Evolutionary conservation across 2,888 invertebrate species (phyloP).

Genomic region (Drosophila demipolita): DNA sequence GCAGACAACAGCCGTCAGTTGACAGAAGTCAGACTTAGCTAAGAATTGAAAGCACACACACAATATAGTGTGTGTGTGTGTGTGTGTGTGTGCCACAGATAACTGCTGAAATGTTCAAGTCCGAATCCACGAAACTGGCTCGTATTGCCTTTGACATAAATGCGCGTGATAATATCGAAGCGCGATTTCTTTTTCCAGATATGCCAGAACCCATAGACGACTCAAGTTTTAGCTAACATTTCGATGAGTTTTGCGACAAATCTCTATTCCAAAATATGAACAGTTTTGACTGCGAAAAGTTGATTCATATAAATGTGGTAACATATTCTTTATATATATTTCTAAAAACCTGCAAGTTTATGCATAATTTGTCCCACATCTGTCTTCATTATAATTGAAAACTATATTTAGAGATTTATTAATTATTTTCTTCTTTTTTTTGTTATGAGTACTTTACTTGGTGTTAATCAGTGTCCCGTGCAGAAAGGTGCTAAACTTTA

Average conservation of each 20-base stretch:
- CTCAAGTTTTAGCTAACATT: background rate
- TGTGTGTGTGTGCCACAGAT: background rate
- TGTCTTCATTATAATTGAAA: background rate
- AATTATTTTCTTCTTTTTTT: background rate
- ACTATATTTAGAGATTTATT: background rate
- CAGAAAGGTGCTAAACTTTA: background rate
- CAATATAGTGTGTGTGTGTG: rapidly evolving
- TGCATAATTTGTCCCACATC: background rate
- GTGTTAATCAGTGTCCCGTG: background rate
- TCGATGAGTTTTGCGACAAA: too few relatives aligned
- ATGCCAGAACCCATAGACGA: background rate
- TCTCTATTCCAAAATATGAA: background rate
- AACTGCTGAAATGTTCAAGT: background rate
- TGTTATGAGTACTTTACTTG: background rate
- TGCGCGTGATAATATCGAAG: conserved; percentile 3
- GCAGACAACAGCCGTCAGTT: background rate
- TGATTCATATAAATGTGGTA: background rate
- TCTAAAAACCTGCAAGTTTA: background rate
- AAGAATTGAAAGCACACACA: background rate
- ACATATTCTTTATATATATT: too few relatives aligned
- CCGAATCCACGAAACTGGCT: background rate
- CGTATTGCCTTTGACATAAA: background rate
- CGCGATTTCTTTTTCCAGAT: background rate
- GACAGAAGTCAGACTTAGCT: background rate
- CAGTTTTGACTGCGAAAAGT: background rate